phyloP scores from a whole-genome alignment of 1,140 invertebrate genomes.

The Alviniconcha marisindica region DNA sequence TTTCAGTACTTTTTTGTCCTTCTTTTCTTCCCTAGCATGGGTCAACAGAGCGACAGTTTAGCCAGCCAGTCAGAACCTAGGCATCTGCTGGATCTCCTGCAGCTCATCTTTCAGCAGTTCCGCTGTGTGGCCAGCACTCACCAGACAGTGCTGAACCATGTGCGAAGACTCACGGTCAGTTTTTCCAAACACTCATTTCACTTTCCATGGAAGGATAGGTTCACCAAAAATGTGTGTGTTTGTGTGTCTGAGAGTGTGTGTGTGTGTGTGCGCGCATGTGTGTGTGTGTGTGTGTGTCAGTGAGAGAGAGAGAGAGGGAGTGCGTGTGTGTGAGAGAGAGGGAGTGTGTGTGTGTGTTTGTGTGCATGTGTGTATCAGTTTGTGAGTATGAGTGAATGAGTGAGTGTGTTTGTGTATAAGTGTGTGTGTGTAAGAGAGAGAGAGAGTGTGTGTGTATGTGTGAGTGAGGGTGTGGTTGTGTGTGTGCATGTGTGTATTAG shows the following conservation, averaged over 20 bases:
- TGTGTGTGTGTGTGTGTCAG: not conserved
- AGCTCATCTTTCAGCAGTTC: constrained; percentile 85
- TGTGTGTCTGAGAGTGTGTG: not conserved
- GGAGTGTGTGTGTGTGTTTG: not conserved
- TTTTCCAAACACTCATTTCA: no score
- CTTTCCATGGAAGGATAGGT: no score
- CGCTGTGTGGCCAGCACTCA: constrained; percentile 85
- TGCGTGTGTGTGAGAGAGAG: not conserved
- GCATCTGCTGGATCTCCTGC: constrained; percentile 74
- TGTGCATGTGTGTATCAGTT: not conserved
- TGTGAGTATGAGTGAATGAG: not conserved
- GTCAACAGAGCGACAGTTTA: constrained; percentile 69
- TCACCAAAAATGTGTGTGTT: not conserved
- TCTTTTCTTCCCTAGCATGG: constrained; percentile 57
- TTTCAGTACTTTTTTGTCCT: not conserved
- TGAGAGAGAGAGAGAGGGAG: not conserved
- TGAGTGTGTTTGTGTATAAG: not conserved
- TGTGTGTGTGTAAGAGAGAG: not conserved
- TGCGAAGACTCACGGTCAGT: constrained; percentile 77
- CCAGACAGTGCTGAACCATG: constrained; percentile 79
- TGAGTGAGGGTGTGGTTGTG: no score
- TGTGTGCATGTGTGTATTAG: no score
- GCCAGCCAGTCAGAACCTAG: constrained; percentile 68
- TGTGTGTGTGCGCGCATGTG: not conserved
- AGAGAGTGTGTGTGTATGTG: not conserved